These are phyloP conservation scores for Busseola fusca DNA, from an alignment of 2,888 invertebrate genomes.

Conservation along the genomic window DNA sequence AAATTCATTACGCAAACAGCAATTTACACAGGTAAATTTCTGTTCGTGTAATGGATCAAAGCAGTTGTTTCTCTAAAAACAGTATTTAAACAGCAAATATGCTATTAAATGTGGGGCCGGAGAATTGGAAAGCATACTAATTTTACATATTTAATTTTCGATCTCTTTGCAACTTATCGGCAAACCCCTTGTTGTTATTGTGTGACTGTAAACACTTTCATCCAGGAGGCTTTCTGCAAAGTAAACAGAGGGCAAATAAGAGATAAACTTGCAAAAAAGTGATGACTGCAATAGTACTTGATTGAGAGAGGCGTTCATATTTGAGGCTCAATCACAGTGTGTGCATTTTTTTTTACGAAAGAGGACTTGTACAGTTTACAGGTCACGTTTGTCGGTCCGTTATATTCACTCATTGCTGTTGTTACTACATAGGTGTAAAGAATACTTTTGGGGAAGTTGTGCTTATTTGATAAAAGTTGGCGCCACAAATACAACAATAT, in stretches of 20 bases:
- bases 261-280: neutral
- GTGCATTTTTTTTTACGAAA: neutral
- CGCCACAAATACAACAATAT: neutral
- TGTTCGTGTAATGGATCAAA: neutral
- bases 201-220: neutral
- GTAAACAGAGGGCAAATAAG: neutral
- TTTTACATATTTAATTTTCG: neutral
- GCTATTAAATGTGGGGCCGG: no score
- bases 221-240: no score
- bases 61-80: neutral
- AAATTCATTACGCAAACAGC: no score
- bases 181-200: neutral
- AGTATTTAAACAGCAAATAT: neutral
- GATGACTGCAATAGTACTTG: neutral
- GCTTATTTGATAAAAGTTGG: conserved; percentile 9
- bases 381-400: no score
- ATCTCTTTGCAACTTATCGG: neutral
- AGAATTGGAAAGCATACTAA: neutral
- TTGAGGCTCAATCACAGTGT: neutral
- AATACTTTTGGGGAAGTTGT: conserved; percentile 9
- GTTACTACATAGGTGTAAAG: neutral
- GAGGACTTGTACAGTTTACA: neutral
- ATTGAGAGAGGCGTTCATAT: neutral
- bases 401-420: neutral
- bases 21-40: neutral